Conservation (phyloP, 2,888 invertebrate genomes). For the Alitta virens region DNA sequence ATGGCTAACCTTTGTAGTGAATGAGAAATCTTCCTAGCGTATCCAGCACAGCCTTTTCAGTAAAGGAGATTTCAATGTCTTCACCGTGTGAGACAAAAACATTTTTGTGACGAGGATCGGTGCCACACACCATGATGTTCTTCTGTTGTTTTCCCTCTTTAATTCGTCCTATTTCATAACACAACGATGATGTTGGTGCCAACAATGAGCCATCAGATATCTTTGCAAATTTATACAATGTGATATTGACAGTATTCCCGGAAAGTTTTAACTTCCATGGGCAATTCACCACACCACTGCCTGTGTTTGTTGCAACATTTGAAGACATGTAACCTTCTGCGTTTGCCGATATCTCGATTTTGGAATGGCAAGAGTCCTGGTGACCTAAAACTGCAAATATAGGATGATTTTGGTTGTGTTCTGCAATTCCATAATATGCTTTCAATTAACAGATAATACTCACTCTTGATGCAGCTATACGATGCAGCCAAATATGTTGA, state of each 20-base stretch:
- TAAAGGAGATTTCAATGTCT: conserved; percentile 11
- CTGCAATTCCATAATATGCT: too few species aligned
- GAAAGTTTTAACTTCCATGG: neutral
- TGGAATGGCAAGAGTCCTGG: too few species aligned
- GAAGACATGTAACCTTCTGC: neutral
- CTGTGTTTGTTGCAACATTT: neutral
- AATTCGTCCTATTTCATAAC: conserved; percentile 7
- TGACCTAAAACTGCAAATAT: too few species aligned
- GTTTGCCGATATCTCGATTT: too few species aligned
- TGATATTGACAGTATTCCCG: neutral
- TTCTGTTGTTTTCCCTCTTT: neutral
- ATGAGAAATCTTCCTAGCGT: conserved; percentile 14
- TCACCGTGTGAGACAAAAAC: conserved; percentile 11
- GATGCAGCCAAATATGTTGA: too few species aligned
- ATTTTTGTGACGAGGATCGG: neutral
- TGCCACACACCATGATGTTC: conserved; percentile 9
- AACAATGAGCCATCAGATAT: neutral
- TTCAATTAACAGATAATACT: too few species aligned
- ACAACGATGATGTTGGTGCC: neutral
- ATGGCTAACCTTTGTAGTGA: conserved; percentile 11
- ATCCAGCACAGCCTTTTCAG: conserved; percentile 5
- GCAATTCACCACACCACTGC: neutral
- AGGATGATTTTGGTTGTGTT: too few species aligned
- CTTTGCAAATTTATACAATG: neutral
- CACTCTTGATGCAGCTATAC: too few species aligned